phyloP scores from a whole-genome alignment of 1,140 invertebrate species.

The Pollicipes pollicipes region DNA sequence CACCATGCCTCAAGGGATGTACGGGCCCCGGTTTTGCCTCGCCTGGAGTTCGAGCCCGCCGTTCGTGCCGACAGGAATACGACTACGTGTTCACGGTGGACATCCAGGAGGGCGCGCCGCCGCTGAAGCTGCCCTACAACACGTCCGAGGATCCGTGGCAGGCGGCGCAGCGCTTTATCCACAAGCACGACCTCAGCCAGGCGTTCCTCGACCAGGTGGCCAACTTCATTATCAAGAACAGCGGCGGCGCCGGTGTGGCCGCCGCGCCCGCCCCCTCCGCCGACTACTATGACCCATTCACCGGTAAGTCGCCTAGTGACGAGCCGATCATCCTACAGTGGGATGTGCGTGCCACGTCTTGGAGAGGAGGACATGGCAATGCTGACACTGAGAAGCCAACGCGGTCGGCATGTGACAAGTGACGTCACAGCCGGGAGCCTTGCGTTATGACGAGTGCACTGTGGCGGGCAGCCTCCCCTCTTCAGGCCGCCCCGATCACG shows the following conservation, averaged over 20 bases:
- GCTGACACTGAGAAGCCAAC: no score
- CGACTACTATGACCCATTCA: conserved; percentile 13
- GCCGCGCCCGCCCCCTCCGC: conserved; percentile 11
- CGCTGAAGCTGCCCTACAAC: conserved; percentile 84
- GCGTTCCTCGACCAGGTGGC: conserved; percentile 82
- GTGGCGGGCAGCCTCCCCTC: no score
- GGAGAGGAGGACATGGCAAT: no score
- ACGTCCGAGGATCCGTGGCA: conserved; percentile 43
- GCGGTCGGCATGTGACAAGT: no score
- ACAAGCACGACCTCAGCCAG: conserved; percentile 60
- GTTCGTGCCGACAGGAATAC: conserved; percentile 38
- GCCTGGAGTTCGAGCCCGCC: no score
- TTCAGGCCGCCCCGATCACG: no score
- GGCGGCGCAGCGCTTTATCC: conserved; percentile 44
- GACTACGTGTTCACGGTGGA: conserved; percentile 92
- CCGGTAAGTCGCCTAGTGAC: conserved; percentile 52
- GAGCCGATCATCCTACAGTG: conserved; percentile 19
- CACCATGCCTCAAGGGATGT: no score
- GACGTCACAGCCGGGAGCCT: conserved; percentile 15
- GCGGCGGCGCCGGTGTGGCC: conserved; percentile 27
- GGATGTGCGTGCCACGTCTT: no score
- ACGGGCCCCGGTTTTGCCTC: no score
- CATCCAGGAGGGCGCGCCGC: conserved; percentile 68
- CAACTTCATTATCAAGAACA: conserved; percentile 84
- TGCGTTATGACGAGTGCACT: no score